Percentiles rank a stretch among this genome's conserved stretches.
These are phyloP conservation scores for Carcharodon carcharias DNA, from an alignment of 2,797 vertebrate genomes.

Conservation along the genomic window DNA sequence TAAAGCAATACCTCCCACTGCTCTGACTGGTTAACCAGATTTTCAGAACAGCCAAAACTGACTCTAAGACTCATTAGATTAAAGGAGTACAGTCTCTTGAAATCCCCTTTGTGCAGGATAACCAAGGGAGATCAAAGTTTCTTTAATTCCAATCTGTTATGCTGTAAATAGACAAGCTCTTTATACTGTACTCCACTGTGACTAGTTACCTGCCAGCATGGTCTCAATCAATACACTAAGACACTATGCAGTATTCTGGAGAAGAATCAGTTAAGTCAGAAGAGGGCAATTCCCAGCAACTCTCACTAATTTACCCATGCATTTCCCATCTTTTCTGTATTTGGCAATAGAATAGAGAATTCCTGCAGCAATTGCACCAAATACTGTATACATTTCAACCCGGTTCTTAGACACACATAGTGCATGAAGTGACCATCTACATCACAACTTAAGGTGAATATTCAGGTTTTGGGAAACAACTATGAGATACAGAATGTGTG, in stretches of 20 bases:
- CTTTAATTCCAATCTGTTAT: slow-evolving; percentile 15
- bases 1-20: slow-evolving; percentile 6
- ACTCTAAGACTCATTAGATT: background rate
- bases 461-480: background rate
- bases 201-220: background rate
- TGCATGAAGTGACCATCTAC: background rate
- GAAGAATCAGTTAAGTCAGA: background rate
- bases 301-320: background rate
- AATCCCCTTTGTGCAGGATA: background rate
- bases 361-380: background rate
- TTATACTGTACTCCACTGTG: slow-evolving; percentile 29
- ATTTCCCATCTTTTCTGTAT: slow-evolving; percentile 10
- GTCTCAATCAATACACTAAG: background rate
- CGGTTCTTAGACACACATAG: background rate
- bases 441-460: background rate
- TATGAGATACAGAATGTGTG: background rate
- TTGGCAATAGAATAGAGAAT: slow-evolving; percentile 9
- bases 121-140: background rate
- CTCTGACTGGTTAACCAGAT: background rate
- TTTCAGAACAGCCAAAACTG: background rate
- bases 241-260: background rate
- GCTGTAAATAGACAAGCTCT: background rate
- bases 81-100: slow-evolving; percentile 21
- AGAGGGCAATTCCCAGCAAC: background rate
- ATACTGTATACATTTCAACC: background rate